Base-by-base conservation (phyloP, 35 echinoderm and acorn worm genomes). In the Heliocidaris erythrogramma region DNA sequence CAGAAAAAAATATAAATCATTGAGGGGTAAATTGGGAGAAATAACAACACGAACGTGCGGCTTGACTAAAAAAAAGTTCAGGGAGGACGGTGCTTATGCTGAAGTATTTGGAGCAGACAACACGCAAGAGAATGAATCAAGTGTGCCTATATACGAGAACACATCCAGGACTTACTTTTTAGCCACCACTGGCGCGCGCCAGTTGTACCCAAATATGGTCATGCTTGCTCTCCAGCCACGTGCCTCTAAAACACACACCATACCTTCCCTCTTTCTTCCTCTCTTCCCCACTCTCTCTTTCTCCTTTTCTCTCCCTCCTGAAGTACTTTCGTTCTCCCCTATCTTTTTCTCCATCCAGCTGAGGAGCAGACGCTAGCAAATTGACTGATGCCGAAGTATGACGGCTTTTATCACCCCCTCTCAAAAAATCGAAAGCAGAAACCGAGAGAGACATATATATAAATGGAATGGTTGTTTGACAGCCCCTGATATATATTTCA, bases 151-250 rank as follows among this genome's bases (percentile, higher is more conserved):
- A n/a, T 78, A 78, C 5, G 18, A 78, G 65, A 24, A 18, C 17
- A 27, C 65, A 78, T 27, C 27, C 65, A 78, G 32, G 87, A 59
- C 91, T 49, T 56, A 92, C 48, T 52, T 92, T 92, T 92, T 48
- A 92, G 91, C 91, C 91, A 59, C 91, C 91, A 92, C 91, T 92
- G 91, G 91, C 91, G 91, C 91, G 91, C 91, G 91, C 91, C 91
- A 29, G 91, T 92, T 92, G 48, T 92, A 92, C 21, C 91, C 91
- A 92, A 56, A 92, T 92, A 92, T 53, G 91, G 91, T 92, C 48
- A 92, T 52, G 91, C 48, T 49, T 52, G 47, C 50, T 92, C 91
- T 24, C n/a, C 48, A 92, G 48, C 91, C 91, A 92, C 91, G 91
- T 92, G 91, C 91, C 91, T 48, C 48, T 32, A 92, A 92, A 92